Percentiles rank a stretch among this genome's conserved stretches.
Conservation (phyloP, 2,888 invertebrate genomes). For the Calliopum simillimum region DNA sequence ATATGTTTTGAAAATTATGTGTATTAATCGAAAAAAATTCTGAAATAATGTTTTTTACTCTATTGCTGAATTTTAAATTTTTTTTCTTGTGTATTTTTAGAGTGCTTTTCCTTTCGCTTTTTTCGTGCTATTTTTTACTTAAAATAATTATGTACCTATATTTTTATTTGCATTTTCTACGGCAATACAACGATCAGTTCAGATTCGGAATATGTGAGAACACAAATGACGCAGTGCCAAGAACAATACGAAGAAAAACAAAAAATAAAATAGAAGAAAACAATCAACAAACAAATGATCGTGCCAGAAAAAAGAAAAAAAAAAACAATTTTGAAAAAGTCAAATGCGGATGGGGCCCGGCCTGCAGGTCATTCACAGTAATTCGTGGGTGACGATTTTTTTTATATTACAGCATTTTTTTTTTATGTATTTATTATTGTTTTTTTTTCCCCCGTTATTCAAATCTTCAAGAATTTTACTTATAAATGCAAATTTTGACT, state of each 20-base stretch:
- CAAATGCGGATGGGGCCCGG: constrained; percentile 7
- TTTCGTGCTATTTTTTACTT: constrained; percentile 1
- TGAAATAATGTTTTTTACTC: too few species aligned
- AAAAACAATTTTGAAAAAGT: constrained; percentile 16
- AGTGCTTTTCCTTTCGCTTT: neutral
- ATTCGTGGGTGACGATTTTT: constrained; percentile 9
- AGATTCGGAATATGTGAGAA: neutral
- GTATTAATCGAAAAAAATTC: too few species aligned
- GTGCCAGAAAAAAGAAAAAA: constrained; percentile 22
- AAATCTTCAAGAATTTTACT: too few species aligned
- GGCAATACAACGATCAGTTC: too few species aligned
- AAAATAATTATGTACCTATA: neutral
- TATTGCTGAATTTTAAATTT: neutral
- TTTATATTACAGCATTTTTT: neutral
- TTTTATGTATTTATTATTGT: too few species aligned
- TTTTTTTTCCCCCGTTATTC: too few species aligned
- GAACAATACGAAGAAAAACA: constrained; percentile 8
- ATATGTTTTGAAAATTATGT: too few species aligned
- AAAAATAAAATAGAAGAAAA: too few species aligned
- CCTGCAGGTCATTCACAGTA: constrained; percentile 22
- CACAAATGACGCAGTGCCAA: constrained; percentile 2
- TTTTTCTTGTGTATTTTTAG: too few species aligned
- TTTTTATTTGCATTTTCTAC: too few species aligned
- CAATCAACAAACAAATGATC: constrained; percentile 27
- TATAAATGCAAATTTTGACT: too few species aligned